Percentiles rank a stretch among this genome's conserved stretches.
These are phyloP conservation scores for Gymnosoma rotundatum DNA, from an alignment of 2,888 invertebrate genomes.

Conservation along the genomic window DNA sequence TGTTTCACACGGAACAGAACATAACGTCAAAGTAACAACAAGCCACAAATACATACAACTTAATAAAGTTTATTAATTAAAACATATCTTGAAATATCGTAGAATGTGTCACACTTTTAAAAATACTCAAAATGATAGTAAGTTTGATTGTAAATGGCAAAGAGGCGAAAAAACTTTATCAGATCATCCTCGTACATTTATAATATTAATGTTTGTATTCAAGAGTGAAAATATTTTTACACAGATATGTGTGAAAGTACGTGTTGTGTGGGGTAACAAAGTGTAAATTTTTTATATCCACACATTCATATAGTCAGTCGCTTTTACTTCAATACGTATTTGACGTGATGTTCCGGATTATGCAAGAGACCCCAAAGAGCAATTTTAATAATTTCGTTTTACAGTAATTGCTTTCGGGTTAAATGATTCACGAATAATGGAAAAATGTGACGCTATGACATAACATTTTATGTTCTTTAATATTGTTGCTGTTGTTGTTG, in stretches of 20 bases:
- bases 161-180: too few relatives aligned
- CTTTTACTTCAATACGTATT: conserved; percentile 16
- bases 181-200: too few relatives aligned
- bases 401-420: conserved; percentile 78
- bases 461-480: conserved; percentile 67
- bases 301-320: background rate
- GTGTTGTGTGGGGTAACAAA: background rate
- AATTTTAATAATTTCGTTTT: conserved; percentile 81
- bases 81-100: too few relatives aligned
- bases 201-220: background rate
- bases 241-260: background rate
- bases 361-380: conserved; percentile 74
- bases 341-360: conserved; percentile 43
- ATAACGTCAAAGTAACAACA: too few relatives aligned
- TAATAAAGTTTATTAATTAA: too few relatives aligned
- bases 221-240: background rate
- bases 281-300: conserved; percentile 19
- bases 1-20: too few relatives aligned
- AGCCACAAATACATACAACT: too few relatives aligned
- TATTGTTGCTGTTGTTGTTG: conserved; percentile 38
- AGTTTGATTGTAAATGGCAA: too few relatives aligned
- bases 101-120: too few relatives aligned
- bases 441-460: conserved; percentile 69
- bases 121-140: too few relatives aligned
- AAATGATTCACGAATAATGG: conserved; percentile 73